phyloP scores from a whole-genome alignment of 2,888 invertebrate genomes.

The Drosophila kanekoi region DNA sequence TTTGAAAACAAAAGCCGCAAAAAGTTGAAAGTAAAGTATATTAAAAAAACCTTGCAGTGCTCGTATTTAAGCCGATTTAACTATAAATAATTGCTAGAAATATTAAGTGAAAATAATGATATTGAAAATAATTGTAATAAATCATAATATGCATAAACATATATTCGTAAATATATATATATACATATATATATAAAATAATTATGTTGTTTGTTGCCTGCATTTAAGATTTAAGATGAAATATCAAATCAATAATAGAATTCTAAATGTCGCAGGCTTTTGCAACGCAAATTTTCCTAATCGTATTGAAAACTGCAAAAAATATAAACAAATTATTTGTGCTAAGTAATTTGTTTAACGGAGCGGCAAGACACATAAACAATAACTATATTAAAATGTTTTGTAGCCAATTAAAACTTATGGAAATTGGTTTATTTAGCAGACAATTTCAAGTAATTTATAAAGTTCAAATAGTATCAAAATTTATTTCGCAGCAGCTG shows the following conservation, averaged over 20 bases:
- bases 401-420: not conserved
- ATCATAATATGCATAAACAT: conserved; percentile 38
- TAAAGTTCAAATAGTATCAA: not conserved
- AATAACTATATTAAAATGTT: not conserved
- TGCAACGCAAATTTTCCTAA: conserved; percentile 57
- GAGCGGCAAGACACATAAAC: conserved; percentile 7
- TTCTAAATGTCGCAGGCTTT: conserved; percentile 51
- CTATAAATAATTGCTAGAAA: conserved; percentile 31
- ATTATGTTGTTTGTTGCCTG: conserved; percentile 74
- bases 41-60: conserved; percentile 12
- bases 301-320: conserved; percentile 29
- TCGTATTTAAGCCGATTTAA: conserved; percentile 43
- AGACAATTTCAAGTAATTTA: not conserved
- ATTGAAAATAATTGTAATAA: conserved; percentile 44
- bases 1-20: conserved; percentile 21
- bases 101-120: conserved; percentile 17
- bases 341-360: conserved; percentile 8
- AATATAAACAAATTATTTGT: conserved; percentile 3
- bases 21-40: conserved; percentile 17
- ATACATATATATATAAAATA: conserved; percentile 44
- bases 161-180: conserved; percentile 28
- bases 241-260: conserved; percentile 60
- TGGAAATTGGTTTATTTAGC: not conserved
- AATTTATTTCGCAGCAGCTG: not conserved
- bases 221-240: conserved; percentile 51